Conservation (phyloP, 2,113 vertebrate genomes). For the Eulemur rufifrons region DNA sequence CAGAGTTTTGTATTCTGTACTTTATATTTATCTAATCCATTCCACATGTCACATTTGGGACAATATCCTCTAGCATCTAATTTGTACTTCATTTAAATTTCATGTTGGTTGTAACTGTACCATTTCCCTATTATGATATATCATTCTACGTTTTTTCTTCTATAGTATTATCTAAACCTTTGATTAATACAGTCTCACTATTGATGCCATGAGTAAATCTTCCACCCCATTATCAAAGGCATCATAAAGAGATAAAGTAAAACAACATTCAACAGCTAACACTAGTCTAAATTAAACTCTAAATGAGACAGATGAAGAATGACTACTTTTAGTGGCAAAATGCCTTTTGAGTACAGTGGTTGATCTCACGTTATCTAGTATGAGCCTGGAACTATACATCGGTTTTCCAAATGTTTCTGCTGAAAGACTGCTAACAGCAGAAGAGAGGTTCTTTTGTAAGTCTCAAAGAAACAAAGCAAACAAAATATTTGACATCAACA, state of each 20-base stretch:
- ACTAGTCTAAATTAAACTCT: not conserved
- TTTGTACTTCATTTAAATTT: conserved; percentile 44
- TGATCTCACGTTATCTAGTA: not conserved
- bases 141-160: not conserved
- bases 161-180: not conserved
- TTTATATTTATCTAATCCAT: not conserved
- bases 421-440: not conserved
- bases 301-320: not conserved
- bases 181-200: conserved; percentile 23
- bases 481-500: not conserved
- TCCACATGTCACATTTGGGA: not conserved
- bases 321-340: not conserved
- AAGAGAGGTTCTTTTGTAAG: not conserved
- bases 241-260: conserved; percentile 47
- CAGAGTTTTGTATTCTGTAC: not conserved
- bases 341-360: not conserved
- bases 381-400: not conserved
- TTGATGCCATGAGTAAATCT: conserved; percentile 5
- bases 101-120: not conserved
- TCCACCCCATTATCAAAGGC: conserved; percentile 6
- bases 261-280: conserved; percentile 27
- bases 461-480: not conserved
- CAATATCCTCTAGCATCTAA: not conserved
- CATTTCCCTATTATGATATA: not conserved
- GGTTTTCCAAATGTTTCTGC: conserved; percentile 14